Evolutionary conservation across 2,113 vertebrate genomes (phyloP).

Genomic region (Istiophorus platypterus): DNA sequence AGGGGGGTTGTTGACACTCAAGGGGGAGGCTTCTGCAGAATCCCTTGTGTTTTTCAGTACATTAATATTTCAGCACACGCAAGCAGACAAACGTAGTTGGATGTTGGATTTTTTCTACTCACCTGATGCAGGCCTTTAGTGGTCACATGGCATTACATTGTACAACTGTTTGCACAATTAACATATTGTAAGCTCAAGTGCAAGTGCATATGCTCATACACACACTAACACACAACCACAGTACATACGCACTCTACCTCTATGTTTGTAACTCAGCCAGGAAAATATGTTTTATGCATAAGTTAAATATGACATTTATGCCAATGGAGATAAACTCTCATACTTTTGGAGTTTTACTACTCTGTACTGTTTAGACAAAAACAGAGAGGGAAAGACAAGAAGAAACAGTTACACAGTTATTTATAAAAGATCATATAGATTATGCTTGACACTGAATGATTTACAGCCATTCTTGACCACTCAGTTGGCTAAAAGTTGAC

Average conservation of each 20-base stretch:
- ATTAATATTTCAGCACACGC: constrained; percentile 54
- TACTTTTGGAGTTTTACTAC: constrained; percentile 27
- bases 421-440: not conserved
- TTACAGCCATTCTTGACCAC: not conserved
- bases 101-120: constrained; percentile 16
- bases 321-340: constrained; percentile 40
- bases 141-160: constrained; percentile 26
- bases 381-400: not conserved
- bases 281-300: constrained; percentile 57
- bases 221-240: constrained; percentile 9
- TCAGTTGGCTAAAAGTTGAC: not conserved
- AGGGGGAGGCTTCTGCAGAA: constrained; percentile 24
- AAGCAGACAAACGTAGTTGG: constrained; percentile 12
- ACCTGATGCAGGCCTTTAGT: constrained; percentile 45
- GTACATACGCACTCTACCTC: not conserved
- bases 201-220: constrained; percentile 3
- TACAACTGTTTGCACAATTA: constrained; percentile 45
- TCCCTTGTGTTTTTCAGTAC: constrained; percentile 27
- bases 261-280: constrained; percentile 23
- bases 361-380: constrained; percentile 24
- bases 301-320: constrained; percentile 48
- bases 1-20: constrained; percentile 41
- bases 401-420: not conserved
- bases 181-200: constrained; percentile 28
- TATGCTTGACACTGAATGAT: constrained; percentile 12